Percentiles rank a stretch among this genome's conserved stretches.
Conservation (phyloP, 2,113 vertebrate genomes). For the Peromyscus californicus region DNA sequence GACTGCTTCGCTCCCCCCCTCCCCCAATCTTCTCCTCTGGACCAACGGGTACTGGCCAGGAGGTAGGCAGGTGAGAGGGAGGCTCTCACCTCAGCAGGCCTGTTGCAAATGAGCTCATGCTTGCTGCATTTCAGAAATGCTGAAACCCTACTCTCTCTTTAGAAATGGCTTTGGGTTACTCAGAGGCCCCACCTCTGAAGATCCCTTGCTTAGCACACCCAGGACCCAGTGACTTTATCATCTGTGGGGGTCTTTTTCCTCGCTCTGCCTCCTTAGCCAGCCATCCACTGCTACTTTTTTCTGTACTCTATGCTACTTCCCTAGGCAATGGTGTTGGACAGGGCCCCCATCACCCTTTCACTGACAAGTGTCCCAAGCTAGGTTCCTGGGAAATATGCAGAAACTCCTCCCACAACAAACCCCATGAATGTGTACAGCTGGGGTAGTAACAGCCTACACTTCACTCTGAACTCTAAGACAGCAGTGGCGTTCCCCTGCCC, state of each 20-base stretch:
- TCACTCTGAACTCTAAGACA: neutral
- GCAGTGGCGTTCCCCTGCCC: fast-evolving
- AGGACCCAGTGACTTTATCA: neutral
- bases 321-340: too few relatives aligned
- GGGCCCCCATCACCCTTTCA: neutral
- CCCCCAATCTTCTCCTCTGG: neutral
- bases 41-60: neutral
- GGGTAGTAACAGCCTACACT: neutral
- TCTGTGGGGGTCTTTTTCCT: neutral
- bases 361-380: neutral
- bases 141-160: neutral
- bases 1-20: too few relatives aligned
- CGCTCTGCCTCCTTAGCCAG: neutral
- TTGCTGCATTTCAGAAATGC: neutral
- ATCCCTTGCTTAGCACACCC: neutral
- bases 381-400: neutral
- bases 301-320: fast-evolving
- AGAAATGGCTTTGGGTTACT: neutral
- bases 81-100: neutral
- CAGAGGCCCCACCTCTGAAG: neutral
- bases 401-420: neutral
- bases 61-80: neutral
- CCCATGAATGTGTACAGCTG: neutral
- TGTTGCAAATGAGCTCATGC: neutral
- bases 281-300: neutral